Percentiles rank a stretch among this genome's conserved stretches.
Evolutionary conservation across 2,888 invertebrate species (phyloP).

Genomic region (Melanotus villosus): DNA sequence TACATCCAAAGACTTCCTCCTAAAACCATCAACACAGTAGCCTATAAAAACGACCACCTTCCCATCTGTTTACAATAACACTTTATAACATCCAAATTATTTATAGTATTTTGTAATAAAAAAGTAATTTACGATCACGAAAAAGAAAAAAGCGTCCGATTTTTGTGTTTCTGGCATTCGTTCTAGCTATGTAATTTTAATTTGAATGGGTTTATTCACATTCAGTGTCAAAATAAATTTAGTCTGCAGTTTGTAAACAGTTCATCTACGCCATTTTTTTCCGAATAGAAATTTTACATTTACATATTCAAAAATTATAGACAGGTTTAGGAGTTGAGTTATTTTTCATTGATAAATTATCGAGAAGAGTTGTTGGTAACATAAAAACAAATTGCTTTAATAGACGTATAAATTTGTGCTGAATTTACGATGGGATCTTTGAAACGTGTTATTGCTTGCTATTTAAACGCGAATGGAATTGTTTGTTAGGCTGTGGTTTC

Average conservation of each 20-base stretch:
- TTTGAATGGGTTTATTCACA: slow-evolving; percentile 17
- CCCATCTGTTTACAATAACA: too few species aligned
- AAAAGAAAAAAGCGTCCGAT: not conserved
- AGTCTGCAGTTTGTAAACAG: slow-evolving; percentile 7
- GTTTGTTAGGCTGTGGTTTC: too few species aligned
- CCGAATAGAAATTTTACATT: too few species aligned
- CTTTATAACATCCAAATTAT: not conserved
- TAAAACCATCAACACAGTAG: too few species aligned
- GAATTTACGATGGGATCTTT: too few species aligned
- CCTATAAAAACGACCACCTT: too few species aligned
- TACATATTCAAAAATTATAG: not conserved
- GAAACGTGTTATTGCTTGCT: too few species aligned
- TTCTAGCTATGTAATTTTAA: slow-evolving; percentile 4
- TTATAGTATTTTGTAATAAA: not conserved
- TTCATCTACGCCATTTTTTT: too few species aligned
- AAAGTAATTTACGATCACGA: not conserved
- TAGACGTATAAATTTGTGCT: too few species aligned
- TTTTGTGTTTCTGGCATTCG: not conserved
- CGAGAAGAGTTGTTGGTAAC: not conserved
- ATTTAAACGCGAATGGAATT: too few species aligned
- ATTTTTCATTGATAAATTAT: not conserved
- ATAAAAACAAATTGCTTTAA: too few species aligned
- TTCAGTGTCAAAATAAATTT: slow-evolving; percentile 16
- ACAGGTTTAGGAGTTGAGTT: not conserved
- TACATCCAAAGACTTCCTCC: too few species aligned